A percentile compares a stretch with the other conserved stretches of the same genome.
Conservation (phyloP, 2,797 vertebrate genomes). For the Presbytis comata region DNA sequence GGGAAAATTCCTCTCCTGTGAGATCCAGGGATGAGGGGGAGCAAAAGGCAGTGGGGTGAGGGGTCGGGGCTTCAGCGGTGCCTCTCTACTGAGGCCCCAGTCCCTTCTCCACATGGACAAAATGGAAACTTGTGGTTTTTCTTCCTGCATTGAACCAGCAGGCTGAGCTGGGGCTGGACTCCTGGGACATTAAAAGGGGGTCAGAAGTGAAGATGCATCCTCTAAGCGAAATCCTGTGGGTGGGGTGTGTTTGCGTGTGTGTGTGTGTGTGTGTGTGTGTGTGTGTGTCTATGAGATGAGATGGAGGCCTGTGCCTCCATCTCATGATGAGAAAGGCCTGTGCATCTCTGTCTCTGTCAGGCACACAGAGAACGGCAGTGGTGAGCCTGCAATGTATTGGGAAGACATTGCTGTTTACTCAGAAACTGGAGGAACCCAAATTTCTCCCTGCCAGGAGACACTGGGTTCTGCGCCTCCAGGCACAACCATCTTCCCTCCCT, state of each 20-base stretch:
- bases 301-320: neutral
- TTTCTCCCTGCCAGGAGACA: neutral
- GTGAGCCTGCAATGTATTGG: accelerated
- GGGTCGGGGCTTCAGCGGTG: accelerated
- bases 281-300: neutral
- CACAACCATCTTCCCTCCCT: neutral
- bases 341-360: neutral
- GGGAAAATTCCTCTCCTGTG: neutral
- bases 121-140: neutral
- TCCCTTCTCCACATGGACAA: accelerated
- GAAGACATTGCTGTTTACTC: neutral
- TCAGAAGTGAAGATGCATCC: neutral
- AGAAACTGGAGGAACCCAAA: too few species aligned
- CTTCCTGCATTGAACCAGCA: neutral
- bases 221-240: neutral
- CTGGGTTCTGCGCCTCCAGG: neutral
- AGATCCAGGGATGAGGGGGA: too few species aligned
- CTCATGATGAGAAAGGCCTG: neutral
- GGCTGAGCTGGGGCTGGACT: neutral
- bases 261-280: too few species aligned
- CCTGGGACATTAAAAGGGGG: neutral
- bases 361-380: neutral
- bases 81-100: neutral
- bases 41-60: accelerated
- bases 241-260: accelerated